Percentiles rank a stretch among this genome's conserved stretches.
These are phyloP conservation scores for Cossypha caffra DNA, from an alignment of 2,797 vertebrate genomes.

Conservation along the genomic window DNA sequence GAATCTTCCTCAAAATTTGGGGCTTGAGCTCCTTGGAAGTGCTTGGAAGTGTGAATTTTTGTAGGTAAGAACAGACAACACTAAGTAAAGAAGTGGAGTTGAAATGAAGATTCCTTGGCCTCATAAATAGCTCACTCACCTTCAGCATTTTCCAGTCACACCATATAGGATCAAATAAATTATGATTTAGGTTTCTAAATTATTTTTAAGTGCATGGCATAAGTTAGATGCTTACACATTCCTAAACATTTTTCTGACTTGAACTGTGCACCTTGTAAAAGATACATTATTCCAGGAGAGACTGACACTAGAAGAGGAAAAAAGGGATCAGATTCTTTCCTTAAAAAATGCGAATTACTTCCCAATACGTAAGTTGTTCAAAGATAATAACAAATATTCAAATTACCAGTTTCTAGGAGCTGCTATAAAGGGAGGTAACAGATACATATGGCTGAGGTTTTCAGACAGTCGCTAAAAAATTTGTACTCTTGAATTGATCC, in stretches of 20 bases:
- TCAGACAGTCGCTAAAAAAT: background rate
- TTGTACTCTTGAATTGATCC: background rate
- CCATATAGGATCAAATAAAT: background rate
- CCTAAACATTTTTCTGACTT: background rate
- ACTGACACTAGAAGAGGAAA: background rate
- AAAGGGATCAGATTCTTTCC: background rate
- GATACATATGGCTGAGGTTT: fast-evolving
- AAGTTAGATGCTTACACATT: background rate
- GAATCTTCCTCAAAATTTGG: background rate
- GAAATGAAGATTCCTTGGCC: background rate
- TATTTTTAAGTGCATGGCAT: background rate
- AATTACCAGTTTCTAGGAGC: background rate
- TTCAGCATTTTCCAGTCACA: background rate
- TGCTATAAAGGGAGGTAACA: background rate
- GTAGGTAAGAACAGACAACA: background rate
- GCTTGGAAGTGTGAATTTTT: background rate
- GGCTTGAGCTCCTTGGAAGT: background rate
- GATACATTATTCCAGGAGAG: background rate
- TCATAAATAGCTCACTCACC: background rate
- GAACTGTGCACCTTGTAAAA: background rate
- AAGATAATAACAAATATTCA: background rate
- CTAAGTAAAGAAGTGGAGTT: background rate
- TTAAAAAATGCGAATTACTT: background rate
- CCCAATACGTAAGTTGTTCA: background rate
- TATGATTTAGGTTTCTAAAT: background rate